Evolutionary conservation across 2,113 vertebrate species (phyloP), one percentile per base, ranked within the genome.

Genomic region (Tauraco erythrolophus): DNA sequence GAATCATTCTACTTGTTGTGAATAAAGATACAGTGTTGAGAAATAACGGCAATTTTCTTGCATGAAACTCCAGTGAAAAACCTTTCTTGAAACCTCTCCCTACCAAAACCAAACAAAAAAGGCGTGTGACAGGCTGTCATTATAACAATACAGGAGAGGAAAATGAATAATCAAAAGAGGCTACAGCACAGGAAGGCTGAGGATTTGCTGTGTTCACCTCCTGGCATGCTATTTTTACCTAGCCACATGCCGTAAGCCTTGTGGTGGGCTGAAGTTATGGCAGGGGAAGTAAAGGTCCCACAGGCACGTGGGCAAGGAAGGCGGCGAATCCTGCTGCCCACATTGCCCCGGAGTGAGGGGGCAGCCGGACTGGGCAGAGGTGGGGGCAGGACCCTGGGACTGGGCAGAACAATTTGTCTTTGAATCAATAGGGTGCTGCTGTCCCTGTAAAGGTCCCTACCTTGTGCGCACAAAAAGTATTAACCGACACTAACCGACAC

Each of bases 401-500:
- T 50, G n/a, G 43, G 27, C 19, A 41, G 56, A 24, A 50, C 7
- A 24, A 27, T 61, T 65, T 61, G 12, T 13, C 31, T 53, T 39
- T 46, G 17, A 25, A 22, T 35, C 6, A 3, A 25, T 5, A 30
- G 65, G n/a, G 14, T 65, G 37, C 24, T 54, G 35, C 9, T 60
- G 64, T 45, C 7, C 3, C 9, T 77, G 35, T 74, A 37, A 62
- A 35, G 27, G 9, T 70, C 54, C 56, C 58, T 35, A 3, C 30
- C 25, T 48, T 39, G 45, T 27, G 68, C 48, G 69, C 31, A 23
- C 50, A 65, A 66, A 54, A 65, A 72, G 28, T 17, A 28, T 4
- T 2, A 9, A 64, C 18, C n/a, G 15, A 3, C 58, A 7, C 27
- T 14, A 31, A 14, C 1, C 0, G 0, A 4, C 22, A 68, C 23